Base-by-base conservation (phyloP, 2,888 invertebrate genomes). In the Thecocarcelia acutangulata region DNA sequence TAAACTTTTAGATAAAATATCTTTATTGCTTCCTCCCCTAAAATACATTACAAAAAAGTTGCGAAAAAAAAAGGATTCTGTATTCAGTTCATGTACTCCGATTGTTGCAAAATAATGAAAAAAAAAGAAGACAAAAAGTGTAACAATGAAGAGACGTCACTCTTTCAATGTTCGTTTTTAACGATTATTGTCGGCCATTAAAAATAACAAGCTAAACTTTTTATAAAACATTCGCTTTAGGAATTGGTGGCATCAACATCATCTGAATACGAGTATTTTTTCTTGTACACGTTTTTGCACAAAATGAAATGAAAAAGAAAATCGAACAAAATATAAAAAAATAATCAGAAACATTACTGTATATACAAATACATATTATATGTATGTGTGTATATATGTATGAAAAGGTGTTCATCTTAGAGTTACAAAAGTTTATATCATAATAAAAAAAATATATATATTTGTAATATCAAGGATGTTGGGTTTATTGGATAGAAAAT, bases 171-270 rank as follows among this genome's bases (percentile, higher is more conserved):
- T 79, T 72, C 61, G 54, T 69, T 80, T 90, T 89, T 90, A 90
- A 90, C 89, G 90, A 89, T 90, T 90, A 90, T 90, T 89, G 88
- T 86, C 83, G 85, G 52, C 87, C 88, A 90, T 90, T 90, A 90
- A 90, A 90, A 89, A 89, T 90, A 90, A 90, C 89, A 89, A 90
- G 89, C 88, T 88, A 88, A 90, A 89, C 87, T 89, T 89, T 89
- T 87, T 87, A 86, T 86, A 87, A 87, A 87, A 87, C 74, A 87
- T 86, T 87, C 87, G 85, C 87, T 88, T 86, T 86, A 86, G 88
- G 88, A 88, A 88, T 87, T 86, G 80, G 61, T 72, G 70, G 64
- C 70, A 70, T 78, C 72, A 79, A 48, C 61, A 46, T 37, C 24
- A 58, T 66, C 37, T 17, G 17, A 33, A 46, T 63, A n/a, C n/a